Conservation (phyloP, 2,113 vertebrate genomes). For the Phaethon lepturus region DNA sequence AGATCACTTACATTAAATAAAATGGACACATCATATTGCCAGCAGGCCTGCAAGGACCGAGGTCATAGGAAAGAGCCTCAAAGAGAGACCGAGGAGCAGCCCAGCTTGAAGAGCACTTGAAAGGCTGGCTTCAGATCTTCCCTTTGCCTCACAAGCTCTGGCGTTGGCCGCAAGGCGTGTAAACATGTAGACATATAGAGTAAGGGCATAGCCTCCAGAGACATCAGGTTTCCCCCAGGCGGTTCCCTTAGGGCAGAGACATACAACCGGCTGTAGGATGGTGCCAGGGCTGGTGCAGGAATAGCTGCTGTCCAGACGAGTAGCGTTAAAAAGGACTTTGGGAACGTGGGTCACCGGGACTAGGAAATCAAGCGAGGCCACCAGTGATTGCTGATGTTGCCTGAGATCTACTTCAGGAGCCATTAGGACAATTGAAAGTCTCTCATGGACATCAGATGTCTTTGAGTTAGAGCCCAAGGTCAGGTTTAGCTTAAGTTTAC, state of each 20-base stretch:
- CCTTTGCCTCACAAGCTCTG: neutral
- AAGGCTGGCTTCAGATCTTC: neutral
- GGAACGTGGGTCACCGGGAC: neutral
- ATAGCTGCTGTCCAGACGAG: neutral
- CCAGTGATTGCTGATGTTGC: neutral
- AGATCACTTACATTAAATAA: neutral
- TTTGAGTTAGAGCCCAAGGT: neutral
- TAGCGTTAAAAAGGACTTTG: neutral
- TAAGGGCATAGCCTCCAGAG: neutral
- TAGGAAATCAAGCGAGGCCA: neutral
- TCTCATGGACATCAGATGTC: neutral
- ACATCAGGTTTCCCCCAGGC: neutral
- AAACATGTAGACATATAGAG: neutral
- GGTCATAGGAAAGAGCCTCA: neutral
- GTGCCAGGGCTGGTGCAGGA: neutral
- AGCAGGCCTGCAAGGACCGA: neutral
- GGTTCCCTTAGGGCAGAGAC: neutral
- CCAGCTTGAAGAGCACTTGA: neutral
- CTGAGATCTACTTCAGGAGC: neutral
- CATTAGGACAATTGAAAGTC: neutral
- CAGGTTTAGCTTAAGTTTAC: neutral
- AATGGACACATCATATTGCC: neutral
- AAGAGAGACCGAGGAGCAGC: neutral
- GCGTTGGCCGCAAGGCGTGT: accelerated
- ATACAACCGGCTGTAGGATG: neutral